Conservation (phyloP, 2,113 vertebrate genomes). For the Pachyramphus minor region DNA sequence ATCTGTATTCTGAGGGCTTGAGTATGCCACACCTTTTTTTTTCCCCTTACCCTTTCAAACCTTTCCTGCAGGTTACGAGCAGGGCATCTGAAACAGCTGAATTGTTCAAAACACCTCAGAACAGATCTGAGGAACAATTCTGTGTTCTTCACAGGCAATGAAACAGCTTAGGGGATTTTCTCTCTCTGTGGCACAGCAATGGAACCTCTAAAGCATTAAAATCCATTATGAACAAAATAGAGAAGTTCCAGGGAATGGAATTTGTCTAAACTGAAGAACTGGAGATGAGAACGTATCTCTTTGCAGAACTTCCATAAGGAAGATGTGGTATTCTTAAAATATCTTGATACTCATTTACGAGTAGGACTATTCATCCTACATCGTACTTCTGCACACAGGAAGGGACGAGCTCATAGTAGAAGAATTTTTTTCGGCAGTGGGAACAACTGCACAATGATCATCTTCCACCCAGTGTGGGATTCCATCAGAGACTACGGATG, state of each 20-base stretch:
- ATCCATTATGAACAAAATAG: background rate
- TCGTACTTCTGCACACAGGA: background rate
- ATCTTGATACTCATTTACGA: background rate
- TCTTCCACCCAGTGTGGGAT: background rate
- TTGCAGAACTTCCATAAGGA: background rate
- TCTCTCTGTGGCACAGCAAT: fast-evolving
- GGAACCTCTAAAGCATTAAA: background rate
- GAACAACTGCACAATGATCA: conserved; percentile 26
- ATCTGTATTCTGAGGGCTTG: background rate
- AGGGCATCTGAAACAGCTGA: background rate
- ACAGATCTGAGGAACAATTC: background rate
- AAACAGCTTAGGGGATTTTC: background rate
- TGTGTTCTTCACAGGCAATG: background rate
- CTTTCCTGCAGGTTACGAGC: background rate
- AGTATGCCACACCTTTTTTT: background rate
- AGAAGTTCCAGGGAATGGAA: background rate
- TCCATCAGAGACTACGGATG: background rate
- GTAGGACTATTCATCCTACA: background rate
- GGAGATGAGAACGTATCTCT: background rate
- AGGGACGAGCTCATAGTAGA: conserved; percentile 23
- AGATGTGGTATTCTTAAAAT: background rate
- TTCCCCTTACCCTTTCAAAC: background rate
- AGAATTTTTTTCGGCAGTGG: background rate
- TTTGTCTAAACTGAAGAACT: background rate
- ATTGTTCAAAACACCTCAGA: background rate